Conservation (phyloP, 35 echinoderm and acorn worm genomes). For the Ophiothrix spiculata region DNA sequence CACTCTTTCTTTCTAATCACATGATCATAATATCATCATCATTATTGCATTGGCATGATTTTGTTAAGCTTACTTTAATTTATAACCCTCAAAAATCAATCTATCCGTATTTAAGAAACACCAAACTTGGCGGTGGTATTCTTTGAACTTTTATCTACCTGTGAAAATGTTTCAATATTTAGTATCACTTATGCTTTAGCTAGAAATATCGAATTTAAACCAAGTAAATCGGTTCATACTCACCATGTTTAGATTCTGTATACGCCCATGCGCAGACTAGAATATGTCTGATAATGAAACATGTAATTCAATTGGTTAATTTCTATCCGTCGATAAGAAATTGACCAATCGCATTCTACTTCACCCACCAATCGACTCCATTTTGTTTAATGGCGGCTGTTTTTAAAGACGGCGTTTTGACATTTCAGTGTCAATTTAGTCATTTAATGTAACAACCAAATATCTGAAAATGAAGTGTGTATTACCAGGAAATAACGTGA, state of each 20-base stretch:
- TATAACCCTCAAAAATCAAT: no score
- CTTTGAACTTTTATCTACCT: no score
- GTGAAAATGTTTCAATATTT: no score
- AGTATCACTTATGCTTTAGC: no score
- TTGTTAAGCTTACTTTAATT: no score
- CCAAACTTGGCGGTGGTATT: no score
- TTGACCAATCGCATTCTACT: background rate
- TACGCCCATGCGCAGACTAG: background rate
- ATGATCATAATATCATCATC: no score
- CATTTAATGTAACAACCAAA: background rate
- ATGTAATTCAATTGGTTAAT: background rate
- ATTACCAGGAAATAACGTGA: conserved; percentile 82
- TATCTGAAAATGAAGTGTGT: conserved; percentile 85
- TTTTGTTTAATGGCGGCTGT: conserved; percentile 4
- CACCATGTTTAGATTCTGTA: background rate
- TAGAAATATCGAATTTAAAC: no score
- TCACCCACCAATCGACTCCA: background rate
- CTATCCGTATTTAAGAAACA: no score
- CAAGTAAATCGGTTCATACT: no score
- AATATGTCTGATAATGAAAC: background rate
- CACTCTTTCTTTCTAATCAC: no score
- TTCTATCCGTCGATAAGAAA: background rate
- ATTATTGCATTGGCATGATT: no score
- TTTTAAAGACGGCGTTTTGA: background rate
- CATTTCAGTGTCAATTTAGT: background rate